Base-by-base conservation (phyloP, 37 sponge, comb jelly and placozoan species). In the Haliclona indistincta region DNA sequence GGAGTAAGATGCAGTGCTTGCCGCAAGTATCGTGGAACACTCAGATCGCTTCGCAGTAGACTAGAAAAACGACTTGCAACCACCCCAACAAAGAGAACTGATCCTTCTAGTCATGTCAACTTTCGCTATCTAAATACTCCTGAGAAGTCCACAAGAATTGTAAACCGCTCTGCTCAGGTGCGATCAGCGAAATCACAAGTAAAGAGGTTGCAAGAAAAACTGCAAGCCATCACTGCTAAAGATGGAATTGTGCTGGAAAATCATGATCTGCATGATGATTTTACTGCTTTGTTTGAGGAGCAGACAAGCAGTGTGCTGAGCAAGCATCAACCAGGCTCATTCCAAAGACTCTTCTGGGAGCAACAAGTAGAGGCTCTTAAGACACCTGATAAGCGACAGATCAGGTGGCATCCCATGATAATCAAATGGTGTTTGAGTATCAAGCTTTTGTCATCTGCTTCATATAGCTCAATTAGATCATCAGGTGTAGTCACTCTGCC, bases 391-490 rank as follows among this genome's bases (percentile, higher is more conserved):
- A n/a, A n/a, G n/a, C 29, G 3, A 72, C 56, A 52, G 38, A 54
- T 72, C 13, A 51, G 56, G 17, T 72, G 73, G 73, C 73, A 72
- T 30, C 73, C 56, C 2, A 15, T 17, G 4, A 32, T 72, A 7
- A 72, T 72, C 32, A 52, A 72, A 34, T 72, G 73, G 56, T 54
- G 73, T 36, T 54, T 72, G 37, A 54, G 52, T 52, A 25, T 72
- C 4, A 54, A 28, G 54, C 37, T 54, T 30, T 22, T 72, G 38
- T 72, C 73, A 20, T 7, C 35, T 20, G 10, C 4, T 30, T 25
- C 55, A 25, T 52, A 54, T 30, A 40, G 22, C 13, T 51, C 33
- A 7, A 10, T 54, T 8, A 51, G 56, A 34, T 33, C 38, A 4
- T 51, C 55, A 23, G 56, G 36, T 4, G 47, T 54, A 28, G 3